Conservation (phyloP, 2,888 invertebrate genomes). For the Leptura quadrifasciata region DNA sequence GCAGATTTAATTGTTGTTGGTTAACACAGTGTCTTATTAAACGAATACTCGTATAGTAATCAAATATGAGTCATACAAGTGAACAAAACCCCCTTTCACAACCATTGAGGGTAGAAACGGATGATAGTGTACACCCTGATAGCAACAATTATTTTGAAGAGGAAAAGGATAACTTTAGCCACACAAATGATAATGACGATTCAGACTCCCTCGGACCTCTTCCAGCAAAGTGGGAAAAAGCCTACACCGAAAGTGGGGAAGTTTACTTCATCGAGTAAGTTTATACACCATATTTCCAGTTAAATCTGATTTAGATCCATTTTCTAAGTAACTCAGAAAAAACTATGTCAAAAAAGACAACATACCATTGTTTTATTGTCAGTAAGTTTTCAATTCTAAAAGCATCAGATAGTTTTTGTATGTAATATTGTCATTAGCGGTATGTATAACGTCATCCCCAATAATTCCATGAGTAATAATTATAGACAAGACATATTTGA, state of each 20-base stretch:
- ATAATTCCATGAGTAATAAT: no score
- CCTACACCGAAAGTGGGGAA: conserved; percentile 97
- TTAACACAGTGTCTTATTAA: conserved; percentile 23
- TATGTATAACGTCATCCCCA: no score
- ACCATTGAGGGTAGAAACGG: conserved; percentile 71
- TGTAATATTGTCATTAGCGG: no score
- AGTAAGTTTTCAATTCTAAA: neutral
- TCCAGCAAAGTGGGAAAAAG: conserved; percentile 98
- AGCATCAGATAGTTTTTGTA: no score
- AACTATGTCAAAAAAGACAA: neutral
- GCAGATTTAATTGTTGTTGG: conserved; percentile 17
- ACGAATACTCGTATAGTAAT: neutral
- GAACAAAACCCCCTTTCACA: conserved; percentile 72
- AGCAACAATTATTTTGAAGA: conserved; percentile 68
- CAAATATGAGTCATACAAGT: conserved; percentile 72
- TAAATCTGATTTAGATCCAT: neutral
- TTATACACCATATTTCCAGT: conserved; percentile 4
- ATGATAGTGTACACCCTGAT: conserved; percentile 66
- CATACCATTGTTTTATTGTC: neutral
- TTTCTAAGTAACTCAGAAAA: neutral
- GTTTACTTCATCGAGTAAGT: conserved; percentile 97
- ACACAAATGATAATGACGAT: conserved; percentile 71
- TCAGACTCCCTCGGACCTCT: conserved; percentile 91
- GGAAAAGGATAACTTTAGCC: conserved; percentile 69
- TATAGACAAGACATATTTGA: no score